Percentiles rank a stretch among this genome's conserved stretches.
phyloP scores from a whole-genome alignment of 2,113 vertebrate genomes.

The Gambusia holbrooki region DNA sequence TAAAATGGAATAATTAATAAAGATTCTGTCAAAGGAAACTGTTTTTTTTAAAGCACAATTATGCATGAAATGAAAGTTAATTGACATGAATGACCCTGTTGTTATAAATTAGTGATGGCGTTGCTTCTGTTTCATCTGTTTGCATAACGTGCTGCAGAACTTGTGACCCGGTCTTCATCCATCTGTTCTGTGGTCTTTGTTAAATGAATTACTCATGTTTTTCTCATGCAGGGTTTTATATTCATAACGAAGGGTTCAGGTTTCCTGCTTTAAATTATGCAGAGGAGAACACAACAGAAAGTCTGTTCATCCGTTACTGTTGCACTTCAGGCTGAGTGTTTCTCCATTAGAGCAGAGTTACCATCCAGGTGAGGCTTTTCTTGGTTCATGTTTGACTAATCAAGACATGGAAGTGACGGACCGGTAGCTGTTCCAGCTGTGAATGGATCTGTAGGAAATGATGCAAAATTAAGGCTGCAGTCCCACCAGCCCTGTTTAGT shows the following conservation, averaged over 20 bases:
- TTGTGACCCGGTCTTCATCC: not conserved
- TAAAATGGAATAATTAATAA: too few relatives aligned
- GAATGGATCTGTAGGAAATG: too few relatives aligned
- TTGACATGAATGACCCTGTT: not conserved
- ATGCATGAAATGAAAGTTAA: not conserved
- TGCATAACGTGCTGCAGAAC: not conserved
- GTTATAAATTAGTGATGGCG: not conserved
- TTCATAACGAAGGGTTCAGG: conserved; percentile 39
- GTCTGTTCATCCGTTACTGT: conserved; percentile 2
- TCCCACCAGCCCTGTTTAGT: too few relatives aligned
- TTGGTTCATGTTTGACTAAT: not conserved
- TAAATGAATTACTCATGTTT: conserved; percentile 48
- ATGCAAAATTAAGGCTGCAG: too few relatives aligned
- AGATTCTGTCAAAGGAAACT: not conserved
- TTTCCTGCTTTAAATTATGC: conserved; percentile 62
- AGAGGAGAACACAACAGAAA: conserved; percentile 16
- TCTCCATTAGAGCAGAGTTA: not conserved
- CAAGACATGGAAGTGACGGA: not conserved
- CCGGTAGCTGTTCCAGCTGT: too few relatives aligned
- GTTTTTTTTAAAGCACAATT: not conserved
- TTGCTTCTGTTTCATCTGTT: too few relatives aligned
- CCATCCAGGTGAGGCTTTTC: too few relatives aligned
- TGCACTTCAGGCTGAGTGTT: not conserved
- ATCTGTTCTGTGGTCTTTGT: conserved; percentile 31
- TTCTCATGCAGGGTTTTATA: conserved; percentile 20